phyloP scores from a whole-genome alignment of 2,888 invertebrate genomes.

The Rapana venosa region DNA sequence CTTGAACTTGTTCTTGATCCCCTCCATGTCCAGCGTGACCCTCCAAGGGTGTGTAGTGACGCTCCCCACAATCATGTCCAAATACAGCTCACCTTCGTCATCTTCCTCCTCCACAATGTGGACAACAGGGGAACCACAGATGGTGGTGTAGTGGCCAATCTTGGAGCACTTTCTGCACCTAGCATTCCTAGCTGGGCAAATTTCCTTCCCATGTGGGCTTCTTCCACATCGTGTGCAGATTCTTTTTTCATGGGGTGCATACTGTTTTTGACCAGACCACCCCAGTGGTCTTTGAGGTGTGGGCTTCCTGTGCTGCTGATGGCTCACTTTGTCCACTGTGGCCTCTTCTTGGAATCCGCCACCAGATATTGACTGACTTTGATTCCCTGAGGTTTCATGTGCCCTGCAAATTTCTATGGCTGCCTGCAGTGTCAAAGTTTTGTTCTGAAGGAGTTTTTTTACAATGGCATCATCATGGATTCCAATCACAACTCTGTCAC shows the following conservation, averaged over 20 bases:
- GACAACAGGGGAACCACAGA: conserved; percentile 14
- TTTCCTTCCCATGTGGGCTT: conserved; percentile 11
- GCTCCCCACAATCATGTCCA: neutral
- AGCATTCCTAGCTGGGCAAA: neutral
- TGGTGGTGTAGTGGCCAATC: neutral
- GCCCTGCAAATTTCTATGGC: conserved; percentile 3
- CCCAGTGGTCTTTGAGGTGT: neutral
- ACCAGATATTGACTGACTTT: neutral
- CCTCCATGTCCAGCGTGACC: neutral
- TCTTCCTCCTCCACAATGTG: neutral
- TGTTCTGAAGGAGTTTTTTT: neutral
- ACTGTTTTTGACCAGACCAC: neutral
- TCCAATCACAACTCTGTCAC: conserved; percentile 8
- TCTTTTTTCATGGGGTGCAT: neutral
- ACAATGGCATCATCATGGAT: neutral
- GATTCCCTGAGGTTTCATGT: neutral
- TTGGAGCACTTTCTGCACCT: conserved; percentile 12
- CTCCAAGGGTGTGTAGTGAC: neutral
- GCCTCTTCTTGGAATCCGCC: neutral
- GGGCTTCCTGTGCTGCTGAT: neutral
- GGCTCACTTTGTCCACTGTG: neutral
- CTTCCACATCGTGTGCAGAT: conserved; percentile 11
- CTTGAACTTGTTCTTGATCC: neutral
- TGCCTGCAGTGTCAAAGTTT: neutral
- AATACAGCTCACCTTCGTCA: neutral